These are phyloP conservation scores for Tanypteryx hageni DNA, from an alignment of 2,888 invertebrate species.

Conservation along the genomic window DNA sequence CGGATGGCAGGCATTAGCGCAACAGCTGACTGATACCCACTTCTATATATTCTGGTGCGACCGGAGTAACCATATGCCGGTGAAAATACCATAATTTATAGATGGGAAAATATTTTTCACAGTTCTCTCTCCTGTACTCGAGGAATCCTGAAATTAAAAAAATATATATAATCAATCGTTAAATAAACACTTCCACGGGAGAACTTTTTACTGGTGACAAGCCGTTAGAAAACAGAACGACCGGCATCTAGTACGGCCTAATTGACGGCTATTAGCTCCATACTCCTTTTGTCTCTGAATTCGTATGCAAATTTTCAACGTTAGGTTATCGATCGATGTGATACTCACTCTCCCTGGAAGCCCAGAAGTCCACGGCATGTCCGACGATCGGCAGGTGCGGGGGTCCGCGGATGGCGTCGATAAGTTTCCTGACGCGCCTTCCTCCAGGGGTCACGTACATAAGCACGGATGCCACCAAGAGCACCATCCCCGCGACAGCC, in stretches of 20 bases:
- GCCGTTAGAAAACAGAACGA: too few species aligned
- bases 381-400: neutral
- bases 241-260: too few species aligned
- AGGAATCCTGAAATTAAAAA: constrained; percentile 13
- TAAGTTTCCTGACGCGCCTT: neutral
- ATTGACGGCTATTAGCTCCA: too few species aligned
- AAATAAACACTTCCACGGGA: too few species aligned
- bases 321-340: neutral
- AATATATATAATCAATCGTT: neutral
- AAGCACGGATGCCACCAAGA: neutral
- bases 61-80: constrained; percentile 69
- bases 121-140: constrained; percentile 24
- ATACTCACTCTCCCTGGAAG: neutral
- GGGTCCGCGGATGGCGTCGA: neutral
- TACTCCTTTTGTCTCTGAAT: too few species aligned
- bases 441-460: neutral
- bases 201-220: too few species aligned
- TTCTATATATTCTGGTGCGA: constrained; percentile 72
- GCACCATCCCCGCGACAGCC: too few species aligned
- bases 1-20: neutral
- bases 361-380: neutral
- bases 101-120: constrained; percentile 71
- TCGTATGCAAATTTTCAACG: too few species aligned
- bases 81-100: constrained; percentile 70
- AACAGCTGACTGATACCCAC: constrained; percentile 67